Conservation (phyloP, 2,797 vertebrate genomes). For the Momotus momota region DNA sequence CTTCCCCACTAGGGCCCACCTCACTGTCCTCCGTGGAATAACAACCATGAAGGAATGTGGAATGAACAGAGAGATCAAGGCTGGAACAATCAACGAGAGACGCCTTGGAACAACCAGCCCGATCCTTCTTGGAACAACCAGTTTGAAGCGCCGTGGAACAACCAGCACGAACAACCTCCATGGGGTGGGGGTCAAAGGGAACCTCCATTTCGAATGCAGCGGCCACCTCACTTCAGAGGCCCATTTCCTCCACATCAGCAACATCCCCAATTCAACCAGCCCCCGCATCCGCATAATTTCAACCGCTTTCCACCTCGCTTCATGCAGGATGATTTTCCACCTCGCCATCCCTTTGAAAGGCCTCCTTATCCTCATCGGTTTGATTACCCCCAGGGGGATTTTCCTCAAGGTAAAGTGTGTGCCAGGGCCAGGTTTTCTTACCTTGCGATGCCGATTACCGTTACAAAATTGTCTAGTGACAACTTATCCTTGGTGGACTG, state of each 20-base stretch:
- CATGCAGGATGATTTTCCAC: constrained; percentile 97
- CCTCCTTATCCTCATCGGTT: constrained; percentile 95
- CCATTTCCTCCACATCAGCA: constrained; percentile 97
- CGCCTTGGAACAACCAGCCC: constrained; percentile 90
- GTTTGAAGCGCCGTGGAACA: constrained; percentile 94
- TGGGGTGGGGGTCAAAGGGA: constrained; percentile 93
- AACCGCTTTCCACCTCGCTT: constrained; percentile 96
- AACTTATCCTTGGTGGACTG: neutral
- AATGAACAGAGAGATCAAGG: constrained; percentile 92
- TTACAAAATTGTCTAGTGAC: neutral
- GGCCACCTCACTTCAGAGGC: constrained; percentile 95
- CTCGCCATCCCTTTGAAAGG: constrained; percentile 93
- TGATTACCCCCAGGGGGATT: constrained; percentile 95
- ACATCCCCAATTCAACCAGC: constrained; percentile 96
- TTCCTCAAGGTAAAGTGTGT: constrained; percentile 86
- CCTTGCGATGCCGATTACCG: neutral
- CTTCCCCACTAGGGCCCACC: constrained; percentile 90
- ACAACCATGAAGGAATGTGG: constrained; percentile 96
- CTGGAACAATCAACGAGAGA: constrained; percentile 89
- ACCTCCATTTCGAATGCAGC: constrained; percentile 95
- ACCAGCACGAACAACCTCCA: constrained; percentile 93
- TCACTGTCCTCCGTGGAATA: constrained; percentile 95
- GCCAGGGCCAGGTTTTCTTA: constrained; percentile 46
- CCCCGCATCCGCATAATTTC: constrained; percentile 93
- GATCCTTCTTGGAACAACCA: constrained; percentile 94